These are phyloP conservation scores for Yasuhikotakia modesta DNA, from an alignment of 2,797 vertebrate species.

Conservation along the genomic window DNA sequence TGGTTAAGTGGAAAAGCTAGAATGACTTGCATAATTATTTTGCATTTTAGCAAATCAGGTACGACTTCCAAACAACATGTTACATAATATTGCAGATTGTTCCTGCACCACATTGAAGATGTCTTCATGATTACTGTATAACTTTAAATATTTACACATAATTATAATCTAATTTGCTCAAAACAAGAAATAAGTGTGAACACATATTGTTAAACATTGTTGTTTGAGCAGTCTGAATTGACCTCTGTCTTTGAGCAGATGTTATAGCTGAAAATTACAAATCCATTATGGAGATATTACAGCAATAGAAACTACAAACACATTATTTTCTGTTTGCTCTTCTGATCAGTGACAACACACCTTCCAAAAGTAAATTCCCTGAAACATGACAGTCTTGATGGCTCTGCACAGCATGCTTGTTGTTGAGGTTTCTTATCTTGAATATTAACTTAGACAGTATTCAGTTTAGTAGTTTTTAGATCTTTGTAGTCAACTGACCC, in stretches of 20 bases:
- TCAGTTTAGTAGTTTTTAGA: too few species aligned
- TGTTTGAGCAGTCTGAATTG: too few species aligned
- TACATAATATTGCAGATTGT: not conserved
- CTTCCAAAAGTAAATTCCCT: conserved; percentile 27
- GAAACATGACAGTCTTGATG: not conserved
- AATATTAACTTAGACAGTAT: not conserved
- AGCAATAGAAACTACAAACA: not conserved
- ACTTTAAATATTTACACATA: too few species aligned
- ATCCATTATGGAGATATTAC: conserved; percentile 21
- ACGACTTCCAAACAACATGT: not conserved
- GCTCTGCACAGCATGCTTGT: not conserved
- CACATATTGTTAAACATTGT: too few species aligned
- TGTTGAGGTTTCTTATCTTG: not conserved
- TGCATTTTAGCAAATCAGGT: not conserved
- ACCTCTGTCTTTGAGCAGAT: conserved; percentile 32
- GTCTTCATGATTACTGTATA: conserved; percentile 14
- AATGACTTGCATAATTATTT: too few species aligned
- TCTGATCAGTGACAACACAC: not conserved
- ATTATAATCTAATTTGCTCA: conserved; percentile 2
- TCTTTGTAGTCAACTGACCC: not conserved
- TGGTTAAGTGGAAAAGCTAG: too few species aligned
- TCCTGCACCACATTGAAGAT: not conserved
- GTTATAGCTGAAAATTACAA: conserved; percentile 8
- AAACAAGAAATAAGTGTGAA: too few species aligned
- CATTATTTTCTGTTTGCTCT: conserved; percentile 11